phyloP scores from a whole-genome alignment of 1,140 invertebrate species.

The Leguminivora glycinivorella region DNA sequence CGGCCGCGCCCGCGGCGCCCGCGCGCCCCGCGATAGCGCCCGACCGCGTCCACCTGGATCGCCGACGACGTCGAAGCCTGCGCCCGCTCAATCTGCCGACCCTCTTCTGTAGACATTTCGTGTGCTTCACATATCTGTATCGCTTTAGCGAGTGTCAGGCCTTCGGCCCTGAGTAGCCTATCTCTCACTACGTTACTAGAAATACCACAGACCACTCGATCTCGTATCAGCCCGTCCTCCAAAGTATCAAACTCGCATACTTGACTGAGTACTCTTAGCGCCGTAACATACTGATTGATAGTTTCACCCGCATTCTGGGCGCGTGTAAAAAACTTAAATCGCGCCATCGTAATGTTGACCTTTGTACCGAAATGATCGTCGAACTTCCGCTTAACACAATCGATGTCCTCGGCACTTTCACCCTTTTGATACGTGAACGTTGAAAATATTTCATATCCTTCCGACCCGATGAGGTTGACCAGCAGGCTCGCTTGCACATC shows the following conservation, averaged over 20 bases:
- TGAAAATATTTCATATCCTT: conserved; percentile 2
- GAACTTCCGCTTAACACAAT: no score
- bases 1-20: no score
- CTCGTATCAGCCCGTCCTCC: conserved; percentile 29
- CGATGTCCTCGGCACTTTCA: no score
- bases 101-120: conserved; percentile 33
- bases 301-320: conserved; percentile 30
- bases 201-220: conserved; percentile 36
- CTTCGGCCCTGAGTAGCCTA: conserved; percentile 32
- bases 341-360: conserved; percentile 29
- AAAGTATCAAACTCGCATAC: conserved; percentile 29
- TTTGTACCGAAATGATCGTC: conserved; percentile 21
- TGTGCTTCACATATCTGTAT: conserved; percentile 33
- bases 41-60: background rate
- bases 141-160: conserved; percentile 29
- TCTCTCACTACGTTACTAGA: conserved; percentile 26
- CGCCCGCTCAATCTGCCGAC: conserved; percentile 31
- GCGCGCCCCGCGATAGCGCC: no score
- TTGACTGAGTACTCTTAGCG: conserved; percentile 30
- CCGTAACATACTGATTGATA: conserved; percentile 33
- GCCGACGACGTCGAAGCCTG: conserved; percentile 9
- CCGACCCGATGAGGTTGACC: conserved; percentile 4
- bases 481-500: no score
- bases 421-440: background rate
- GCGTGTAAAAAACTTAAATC: conserved; percentile 31